Conservation (phyloP, 2,888 invertebrate species). For the Leuctra nigra region DNA sequence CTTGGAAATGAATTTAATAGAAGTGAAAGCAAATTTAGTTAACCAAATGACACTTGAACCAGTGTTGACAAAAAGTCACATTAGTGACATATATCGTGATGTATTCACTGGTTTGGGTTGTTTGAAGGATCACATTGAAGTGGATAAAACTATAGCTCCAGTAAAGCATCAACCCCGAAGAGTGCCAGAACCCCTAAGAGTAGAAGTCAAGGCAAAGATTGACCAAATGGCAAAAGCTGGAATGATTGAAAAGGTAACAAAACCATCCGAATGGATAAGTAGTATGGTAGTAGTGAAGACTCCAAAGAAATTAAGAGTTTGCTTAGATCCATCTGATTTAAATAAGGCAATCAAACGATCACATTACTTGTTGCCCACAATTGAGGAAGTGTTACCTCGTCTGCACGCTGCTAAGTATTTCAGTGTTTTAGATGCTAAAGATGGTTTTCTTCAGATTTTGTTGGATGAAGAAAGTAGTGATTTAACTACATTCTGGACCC, state of each 20-base stretch:
- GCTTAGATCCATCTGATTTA: conserved; percentile 26
- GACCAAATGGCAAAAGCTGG: not conserved
- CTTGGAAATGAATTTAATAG: too few relatives aligned
- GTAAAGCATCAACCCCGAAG: not conserved
- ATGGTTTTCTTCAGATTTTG: conserved; percentile 28
- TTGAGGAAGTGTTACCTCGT: conserved; percentile 26
- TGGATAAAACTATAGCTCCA: not conserved
- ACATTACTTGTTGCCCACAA: conserved; percentile 19
- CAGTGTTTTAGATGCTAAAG: conserved; percentile 23
- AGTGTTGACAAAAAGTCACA: too few relatives aligned
- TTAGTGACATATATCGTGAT: too few relatives aligned
- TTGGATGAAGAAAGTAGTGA: conserved; percentile 28
- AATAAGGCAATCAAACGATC: conserved; percentile 25
- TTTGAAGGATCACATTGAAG: not conserved
- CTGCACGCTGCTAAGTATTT: conserved; percentile 26
- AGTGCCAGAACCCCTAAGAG: not conserved
- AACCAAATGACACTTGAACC: too few relatives aligned
- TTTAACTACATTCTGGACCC: conserved; percentile 31
- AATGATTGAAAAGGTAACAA: not conserved
- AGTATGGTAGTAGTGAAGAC: not conserved
- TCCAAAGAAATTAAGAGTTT: conserved; percentile 12
- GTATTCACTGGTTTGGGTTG: not conserved
- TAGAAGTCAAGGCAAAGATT: not conserved
- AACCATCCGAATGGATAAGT: not conserved
- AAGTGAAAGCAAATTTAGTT: too few relatives aligned